Percentiles rank a stretch among this genome's conserved stretches.
These are phyloP conservation scores for Petaurus breviceps DNA, from an alignment of 2,113 vertebrate genomes.

Conservation along the genomic window DNA sequence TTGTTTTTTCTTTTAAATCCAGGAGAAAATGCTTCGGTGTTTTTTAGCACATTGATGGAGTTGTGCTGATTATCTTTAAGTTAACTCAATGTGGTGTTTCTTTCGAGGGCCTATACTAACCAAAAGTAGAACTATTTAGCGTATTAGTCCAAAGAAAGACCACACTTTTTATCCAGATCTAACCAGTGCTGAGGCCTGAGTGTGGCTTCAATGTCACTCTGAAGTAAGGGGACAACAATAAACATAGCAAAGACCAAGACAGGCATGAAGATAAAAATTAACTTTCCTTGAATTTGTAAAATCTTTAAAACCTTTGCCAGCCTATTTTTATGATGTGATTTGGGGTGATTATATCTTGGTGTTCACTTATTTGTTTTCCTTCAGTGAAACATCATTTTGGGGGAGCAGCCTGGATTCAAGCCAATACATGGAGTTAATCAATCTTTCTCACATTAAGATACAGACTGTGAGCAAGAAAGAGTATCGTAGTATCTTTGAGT, in stretches of 20 bases:
- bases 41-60: background rate
- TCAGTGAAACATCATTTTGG: background rate
- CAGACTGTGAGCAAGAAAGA: background rate
- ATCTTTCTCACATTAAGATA: background rate
- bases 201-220: background rate
- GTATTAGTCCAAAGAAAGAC: constrained; percentile 10
- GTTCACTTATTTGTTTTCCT: background rate
- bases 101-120: background rate
- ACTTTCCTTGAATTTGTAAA: background rate
- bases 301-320: background rate
- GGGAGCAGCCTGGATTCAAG: background rate
- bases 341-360: background rate
- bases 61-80: background rate
- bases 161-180: background rate
- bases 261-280: background rate
- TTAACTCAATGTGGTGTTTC: background rate
- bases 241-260: background rate
- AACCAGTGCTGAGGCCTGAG: background rate
- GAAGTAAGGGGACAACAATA: background rate
- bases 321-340: background rate
- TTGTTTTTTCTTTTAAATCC: constrained; percentile 39
- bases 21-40: constrained; percentile 8
- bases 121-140: constrained; percentile 6
- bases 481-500: background rate
- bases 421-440: background rate